phyloP scores from a whole-genome alignment of 1,140 invertebrate species.

The Macrostomum lignano region DNA sequence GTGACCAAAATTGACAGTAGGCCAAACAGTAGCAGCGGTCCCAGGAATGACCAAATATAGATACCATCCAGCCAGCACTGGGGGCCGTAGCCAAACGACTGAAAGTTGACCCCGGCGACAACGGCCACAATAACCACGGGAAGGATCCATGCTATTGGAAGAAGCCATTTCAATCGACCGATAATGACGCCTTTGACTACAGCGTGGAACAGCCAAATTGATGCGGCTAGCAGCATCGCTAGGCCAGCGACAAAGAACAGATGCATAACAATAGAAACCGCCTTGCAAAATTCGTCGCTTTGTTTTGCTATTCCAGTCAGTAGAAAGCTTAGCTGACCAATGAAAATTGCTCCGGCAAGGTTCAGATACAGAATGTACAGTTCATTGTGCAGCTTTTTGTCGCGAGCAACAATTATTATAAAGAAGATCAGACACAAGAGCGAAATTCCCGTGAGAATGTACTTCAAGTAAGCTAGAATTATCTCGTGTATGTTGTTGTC shows the following conservation, averaged over 20 bases:
- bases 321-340: conserved; percentile 4
- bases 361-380: conserved; percentile 6
- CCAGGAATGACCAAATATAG: neutral
- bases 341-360: neutral
- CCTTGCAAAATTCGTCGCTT: conserved; percentile 9
- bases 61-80: neutral
- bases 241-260: conserved; percentile 13
- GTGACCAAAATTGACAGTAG: neutral
- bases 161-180: conserved; percentile 12
- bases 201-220: conserved; percentile 12
- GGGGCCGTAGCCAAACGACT: neutral
- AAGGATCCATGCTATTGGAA: conserved; percentile 13
- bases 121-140: neutral
- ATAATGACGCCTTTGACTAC: conserved; percentile 14
- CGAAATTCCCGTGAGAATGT: too few species aligned
- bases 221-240: conserved; percentile 11
- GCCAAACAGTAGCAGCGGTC: neutral
- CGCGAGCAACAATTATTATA: conserved; percentile 1
- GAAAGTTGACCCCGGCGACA: neutral
- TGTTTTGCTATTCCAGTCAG: neutral
- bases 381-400: neutral
- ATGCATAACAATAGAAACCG: conserved; percentile 13
- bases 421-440: neutral
- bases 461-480: too few species aligned
- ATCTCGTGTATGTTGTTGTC: too few species aligned